phyloP scores from a whole-genome alignment of 1,140 invertebrate species.

The Anthonomus grandis region DNA sequence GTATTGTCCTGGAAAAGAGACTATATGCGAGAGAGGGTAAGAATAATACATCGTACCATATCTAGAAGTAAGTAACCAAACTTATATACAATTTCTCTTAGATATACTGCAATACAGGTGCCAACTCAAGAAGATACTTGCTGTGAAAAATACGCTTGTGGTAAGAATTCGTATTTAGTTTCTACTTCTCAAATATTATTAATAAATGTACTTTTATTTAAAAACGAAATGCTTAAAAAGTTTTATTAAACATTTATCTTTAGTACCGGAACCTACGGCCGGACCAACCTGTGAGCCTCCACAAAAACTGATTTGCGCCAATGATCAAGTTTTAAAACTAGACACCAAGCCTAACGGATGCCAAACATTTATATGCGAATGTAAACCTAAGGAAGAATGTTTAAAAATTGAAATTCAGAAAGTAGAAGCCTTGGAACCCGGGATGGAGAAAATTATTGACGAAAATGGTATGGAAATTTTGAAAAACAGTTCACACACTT shows the following conservation, averaged over 20 bases:
- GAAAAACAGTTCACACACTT: too few relatives aligned
- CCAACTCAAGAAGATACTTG: constrained; percentile 58
- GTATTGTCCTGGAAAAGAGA: constrained; percentile 57
- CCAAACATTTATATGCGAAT: constrained; percentile 68
- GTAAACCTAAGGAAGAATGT: constrained; percentile 67
- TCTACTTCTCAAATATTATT: too few relatives aligned
- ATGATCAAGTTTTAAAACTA: constrained; percentile 64
- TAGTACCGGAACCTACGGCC: constrained; percentile 54
- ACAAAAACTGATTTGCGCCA: constrained; percentile 64
- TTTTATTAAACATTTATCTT: not conserved
- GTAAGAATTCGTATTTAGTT: constrained; percentile 47
- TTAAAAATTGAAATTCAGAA: constrained; percentile 48
- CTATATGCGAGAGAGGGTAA: constrained; percentile 57
- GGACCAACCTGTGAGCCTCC: constrained; percentile 58
- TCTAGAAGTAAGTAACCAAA: not conserved
- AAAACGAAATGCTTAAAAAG: not conserved
- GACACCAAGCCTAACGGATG: constrained; percentile 59
- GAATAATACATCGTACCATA: not conserved
- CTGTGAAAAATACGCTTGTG: constrained; percentile 66
- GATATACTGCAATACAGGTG: constrained; percentile 51
- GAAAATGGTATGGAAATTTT: constrained; percentile 27
- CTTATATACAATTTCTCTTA: constrained; percentile 1
- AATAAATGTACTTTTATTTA: too few relatives aligned
- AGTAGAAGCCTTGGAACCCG: constrained; percentile 55
- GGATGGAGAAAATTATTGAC: constrained; percentile 44